Evolutionary conservation across 35 echinoderm and acorn worm species (phyloP).

Genomic region (Ophiothrix spiculata): DNA sequence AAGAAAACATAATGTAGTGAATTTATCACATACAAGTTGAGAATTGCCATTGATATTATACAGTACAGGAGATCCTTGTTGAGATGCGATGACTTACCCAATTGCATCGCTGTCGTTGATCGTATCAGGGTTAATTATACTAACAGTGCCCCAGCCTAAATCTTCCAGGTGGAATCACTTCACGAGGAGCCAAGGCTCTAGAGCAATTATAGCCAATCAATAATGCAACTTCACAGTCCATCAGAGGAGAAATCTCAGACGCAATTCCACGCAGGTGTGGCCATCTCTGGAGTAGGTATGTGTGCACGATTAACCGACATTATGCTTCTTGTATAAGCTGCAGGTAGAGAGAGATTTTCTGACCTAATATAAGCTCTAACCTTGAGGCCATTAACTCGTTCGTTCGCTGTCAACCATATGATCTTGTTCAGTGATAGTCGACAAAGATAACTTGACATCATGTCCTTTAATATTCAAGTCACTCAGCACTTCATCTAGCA

Average conservation of each 20-base stretch:
- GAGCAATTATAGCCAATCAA: slow-evolving; percentile 72
- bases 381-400: slow-evolving; percentile 18
- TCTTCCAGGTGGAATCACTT: slow-evolving; percentile 29
- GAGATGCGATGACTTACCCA: background rate
- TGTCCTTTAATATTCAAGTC: slow-evolving; percentile 13
- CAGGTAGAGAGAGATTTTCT: slow-evolving; percentile 24
- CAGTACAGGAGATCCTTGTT: too few relatives aligned
- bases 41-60: too few relatives aligned
- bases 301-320: slow-evolving; percentile 34
- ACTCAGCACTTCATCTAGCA: slow-evolving; percentile 22
- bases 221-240: slow-evolving; percentile 55
- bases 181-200: slow-evolving; percentile 39
- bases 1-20: too few relatives aligned
- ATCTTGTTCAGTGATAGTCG: slow-evolving; percentile 28
- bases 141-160: slow-evolving; percentile 57
- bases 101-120: background rate
- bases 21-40: too few relatives aligned
- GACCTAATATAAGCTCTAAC: slow-evolving; percentile 35
- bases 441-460: slow-evolving; percentile 1
- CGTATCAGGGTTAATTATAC: background rate
- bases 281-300: slow-evolving; percentile 51
- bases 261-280: slow-evolving; percentile 47
- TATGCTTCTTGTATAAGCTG: slow-evolving; percentile 28
- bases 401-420: slow-evolving; percentile 10
- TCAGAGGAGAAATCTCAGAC: slow-evolving; percentile 11